phyloP scores from a whole-genome alignment of 2,888 invertebrate genomes.

The Nemoura dubitans region DNA sequence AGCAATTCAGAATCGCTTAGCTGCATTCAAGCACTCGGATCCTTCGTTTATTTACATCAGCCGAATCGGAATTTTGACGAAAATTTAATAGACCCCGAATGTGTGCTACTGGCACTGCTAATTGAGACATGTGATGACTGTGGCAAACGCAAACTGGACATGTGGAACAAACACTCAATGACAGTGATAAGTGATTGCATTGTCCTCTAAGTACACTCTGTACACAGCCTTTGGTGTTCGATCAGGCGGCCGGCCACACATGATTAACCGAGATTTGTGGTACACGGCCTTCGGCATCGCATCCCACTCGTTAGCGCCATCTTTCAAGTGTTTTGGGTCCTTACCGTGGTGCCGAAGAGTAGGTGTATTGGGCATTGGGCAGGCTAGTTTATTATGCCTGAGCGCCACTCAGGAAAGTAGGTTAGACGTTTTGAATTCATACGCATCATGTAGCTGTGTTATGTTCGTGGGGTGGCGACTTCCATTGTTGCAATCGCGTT shows the following conservation, averaged over 20 bases:
- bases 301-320: neutral
- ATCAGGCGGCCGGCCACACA: neutral
- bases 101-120: no score
- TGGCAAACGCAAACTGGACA: neutral
- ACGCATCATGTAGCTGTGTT: neutral
- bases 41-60: neutral
- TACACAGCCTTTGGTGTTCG: neutral
- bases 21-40: no score
- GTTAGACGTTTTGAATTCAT: neutral
- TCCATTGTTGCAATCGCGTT: neutral
- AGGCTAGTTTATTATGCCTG: neutral
- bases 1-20: no score
- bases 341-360: neutral
- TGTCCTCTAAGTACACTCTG: neutral
- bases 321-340: no score
- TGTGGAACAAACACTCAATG: neutral
- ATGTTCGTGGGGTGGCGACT: neutral
- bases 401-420: neutral
- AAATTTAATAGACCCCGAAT: neutral
- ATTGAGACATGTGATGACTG: neutral
- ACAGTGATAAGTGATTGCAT: neutral
- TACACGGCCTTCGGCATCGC: neutral
- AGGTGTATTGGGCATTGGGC: neutral
- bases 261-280: neutral
- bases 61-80: neutral